Evolutionary conservation across 2,888 invertebrate species (phyloP).

Genomic region (Lycocerus yunnanus): DNA sequence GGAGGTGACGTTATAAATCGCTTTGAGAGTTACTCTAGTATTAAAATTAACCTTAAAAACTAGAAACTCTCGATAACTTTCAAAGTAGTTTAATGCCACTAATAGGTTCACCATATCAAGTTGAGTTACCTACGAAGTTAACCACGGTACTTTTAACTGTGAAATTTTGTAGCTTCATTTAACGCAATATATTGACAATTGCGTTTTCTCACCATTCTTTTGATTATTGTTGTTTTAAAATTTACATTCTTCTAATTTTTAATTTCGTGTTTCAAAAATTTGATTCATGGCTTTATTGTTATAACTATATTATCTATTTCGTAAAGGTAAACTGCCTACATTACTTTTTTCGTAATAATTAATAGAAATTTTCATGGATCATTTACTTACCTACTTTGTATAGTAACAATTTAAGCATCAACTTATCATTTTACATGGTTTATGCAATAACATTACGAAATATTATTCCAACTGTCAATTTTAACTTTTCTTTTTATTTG

Average conservation of each 20-base stretch:
- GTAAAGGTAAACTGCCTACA: not conserved
- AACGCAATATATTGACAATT: slow-evolving; percentile 19
- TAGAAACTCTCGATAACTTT: not conserved
- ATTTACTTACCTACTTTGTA: not conserved
- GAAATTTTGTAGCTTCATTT: not conserved
- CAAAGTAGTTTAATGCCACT: not conserved
- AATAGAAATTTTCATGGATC: slow-evolving; percentile 5
- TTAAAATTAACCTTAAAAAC: not conserved
- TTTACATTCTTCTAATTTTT: not conserved
- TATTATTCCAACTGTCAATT: not conserved
- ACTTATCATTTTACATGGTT: slow-evolving; percentile 2
- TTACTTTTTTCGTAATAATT: not conserved
- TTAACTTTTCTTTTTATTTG: slow-evolving; percentile 4
- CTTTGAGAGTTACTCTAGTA: not conserved
- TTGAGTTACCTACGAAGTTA: not conserved
- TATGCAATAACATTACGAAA: not conserved
- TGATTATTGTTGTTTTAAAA: too few species aligned
- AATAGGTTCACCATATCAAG: not conserved
- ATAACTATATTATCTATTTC: too few species aligned
- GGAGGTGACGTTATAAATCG: not conserved
- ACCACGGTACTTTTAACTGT: not conserved
- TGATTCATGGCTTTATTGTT: not conserved
- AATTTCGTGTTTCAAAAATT: not conserved
- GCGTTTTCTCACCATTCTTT: not conserved
- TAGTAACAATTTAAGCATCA: slow-evolving; percentile 1